Evolutionary conservation across 2,888 invertebrate genomes (phyloP), one percentile per base, ranked within the genome.

Genomic region (Acleris cristana): DNA sequence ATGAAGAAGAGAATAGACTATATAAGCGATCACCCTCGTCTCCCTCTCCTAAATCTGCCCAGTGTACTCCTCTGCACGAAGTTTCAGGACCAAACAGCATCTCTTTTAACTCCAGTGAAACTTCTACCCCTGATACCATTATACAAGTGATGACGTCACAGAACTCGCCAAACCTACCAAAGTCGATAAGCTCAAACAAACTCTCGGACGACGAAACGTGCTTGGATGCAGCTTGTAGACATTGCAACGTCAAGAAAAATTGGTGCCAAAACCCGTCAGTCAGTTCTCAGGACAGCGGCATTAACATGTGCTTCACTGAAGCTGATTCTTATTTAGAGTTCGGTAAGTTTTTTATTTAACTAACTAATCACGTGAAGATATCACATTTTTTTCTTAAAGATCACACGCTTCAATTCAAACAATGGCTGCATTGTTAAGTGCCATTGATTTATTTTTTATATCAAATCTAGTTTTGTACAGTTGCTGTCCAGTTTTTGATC

Each of bases 231-330:
- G 86, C 90, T 48, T 88, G 87, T 76, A 87, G 90, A 88, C 94
- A 91, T 72, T 91, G 84, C 78, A 83, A 84, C 76, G 89, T 90
- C 70, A 93, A 95, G 69, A 94, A 95, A 75, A 92, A 93, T 30
- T 94, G 95, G 84, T 95, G 95, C 69, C 94, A 95, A 75, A 95
- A 95, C 60, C 95, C 95, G 69, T 95, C 95, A 64, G 94, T 95
- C 61, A 96, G 96, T 77, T 96, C 96, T 6, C 96, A 96, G 82
- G 96, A 96, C 80, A 96, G 96, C 75, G 96, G 96, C 1, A 96
- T 96, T 65, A 96, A 96, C 79, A 89, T 96, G 86, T 94, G 95
- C 14, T 96, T 96, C 83, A 94, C 95, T 58, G 96, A 96, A 74
- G 94, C 94, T 14, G 96, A 96, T 66, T 91, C 94, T n/a, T 94